Base-by-base conservation (phyloP, 2,113 vertebrate species). In the Rynchops niger region DNA sequence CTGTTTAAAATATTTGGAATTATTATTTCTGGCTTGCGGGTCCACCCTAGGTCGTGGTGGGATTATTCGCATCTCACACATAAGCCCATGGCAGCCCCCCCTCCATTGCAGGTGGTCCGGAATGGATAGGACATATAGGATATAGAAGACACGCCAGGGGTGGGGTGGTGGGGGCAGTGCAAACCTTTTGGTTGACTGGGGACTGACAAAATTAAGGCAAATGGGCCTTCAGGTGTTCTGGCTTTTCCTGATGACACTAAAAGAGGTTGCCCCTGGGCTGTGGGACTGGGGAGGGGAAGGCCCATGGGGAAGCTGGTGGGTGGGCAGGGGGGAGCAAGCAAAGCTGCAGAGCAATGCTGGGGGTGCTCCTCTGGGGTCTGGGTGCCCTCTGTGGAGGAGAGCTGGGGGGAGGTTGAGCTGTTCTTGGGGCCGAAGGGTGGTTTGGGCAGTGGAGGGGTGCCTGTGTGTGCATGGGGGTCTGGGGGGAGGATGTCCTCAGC, bases 1-100 rank as follows among this genome's bases (percentile, higher is more conserved):
- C 96, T 86, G 89, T 88, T 98, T 95, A 89, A 98, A 97, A 96
- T 97, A 90, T 89, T 90, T 91, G 88, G 70, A 97, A 95, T 89
- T 95, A 86, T 95, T 96, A 67, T 97, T 97, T 76, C 86, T 96
- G 93, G 88, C 90, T 86, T 4, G 1, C 0, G 2, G 43, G 72
- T 50, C 90, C n/a, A 62, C 71, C 25, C 47, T 56, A 11, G 74
- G 85, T 84, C 27, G 1, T 34, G 76, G 59, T 1, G 5, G 14
- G 59, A 62, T 90, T 82, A 63, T 80, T 77, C 86, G 62, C 5
- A 5, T 27, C 53, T 23, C 59, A 42, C 2, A 4, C 65, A 52
- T n/a, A 82, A 92, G 36, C 52, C n/a, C 43, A 40, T 6, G 56
- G 82, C 70, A 1, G 3, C 43, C 19, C 11, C 77, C 13, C 65